phyloP scores from a whole-genome alignment of 2,888 invertebrate genomes.

The Cerceris ruficornis region DNA sequence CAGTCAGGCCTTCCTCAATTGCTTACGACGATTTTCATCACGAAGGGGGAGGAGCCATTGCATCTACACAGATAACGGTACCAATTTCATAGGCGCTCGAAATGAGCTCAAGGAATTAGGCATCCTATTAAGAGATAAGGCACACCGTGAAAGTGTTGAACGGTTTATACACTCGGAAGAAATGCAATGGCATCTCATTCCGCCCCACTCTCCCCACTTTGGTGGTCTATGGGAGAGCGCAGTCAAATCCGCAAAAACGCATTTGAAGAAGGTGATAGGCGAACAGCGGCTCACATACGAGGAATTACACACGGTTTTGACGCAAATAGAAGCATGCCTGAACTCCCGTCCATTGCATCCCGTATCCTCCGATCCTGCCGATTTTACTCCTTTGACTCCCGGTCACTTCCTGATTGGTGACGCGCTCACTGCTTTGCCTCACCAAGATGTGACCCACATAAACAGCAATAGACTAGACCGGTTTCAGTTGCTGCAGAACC shows the following conservation, averaged over 20 bases:
- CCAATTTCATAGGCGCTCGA: neutral
- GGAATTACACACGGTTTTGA: conserved; percentile 1
- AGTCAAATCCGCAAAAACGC: neutral
- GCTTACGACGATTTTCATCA: conserved; percentile 21
- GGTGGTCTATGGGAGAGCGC: conserved; percentile 9
- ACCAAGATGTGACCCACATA: neutral
- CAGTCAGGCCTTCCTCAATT: conserved; percentile 29
- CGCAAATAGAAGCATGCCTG: conserved; percentile 9
- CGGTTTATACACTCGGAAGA: neutral
- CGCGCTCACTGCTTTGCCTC: neutral
- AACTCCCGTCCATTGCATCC: conserved; percentile 6
- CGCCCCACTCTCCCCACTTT: neutral
- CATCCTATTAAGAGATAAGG: neutral
- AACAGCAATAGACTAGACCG: neutral
- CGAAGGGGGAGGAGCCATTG: neutral
- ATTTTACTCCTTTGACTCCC: conserved; percentile 9
- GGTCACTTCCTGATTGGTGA: conserved; percentile 26
- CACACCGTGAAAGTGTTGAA: neutral
- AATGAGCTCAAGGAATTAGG: neutral
- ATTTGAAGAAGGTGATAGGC: neutral
- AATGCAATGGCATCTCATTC: neutral
- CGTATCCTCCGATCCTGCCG: conserved; percentile 6
- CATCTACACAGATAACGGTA: conserved; percentile 2
- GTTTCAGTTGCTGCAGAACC: neutral
- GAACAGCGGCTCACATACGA: neutral